Conservation (phyloP, 2,113 vertebrate species). For the Elachura formosa region DNA sequence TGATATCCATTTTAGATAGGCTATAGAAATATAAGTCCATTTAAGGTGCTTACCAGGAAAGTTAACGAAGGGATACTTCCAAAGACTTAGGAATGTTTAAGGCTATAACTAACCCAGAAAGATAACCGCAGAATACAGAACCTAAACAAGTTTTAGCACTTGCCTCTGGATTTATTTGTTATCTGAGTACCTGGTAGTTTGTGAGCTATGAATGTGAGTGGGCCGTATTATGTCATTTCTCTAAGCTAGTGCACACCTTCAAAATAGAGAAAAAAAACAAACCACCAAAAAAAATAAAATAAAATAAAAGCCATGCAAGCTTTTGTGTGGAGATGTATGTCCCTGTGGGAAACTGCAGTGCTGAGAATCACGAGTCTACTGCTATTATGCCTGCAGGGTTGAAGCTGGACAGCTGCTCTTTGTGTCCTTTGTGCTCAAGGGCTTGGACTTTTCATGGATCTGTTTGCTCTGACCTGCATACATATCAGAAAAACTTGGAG, state of each 20-base stretch:
- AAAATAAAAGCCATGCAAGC: neutral
- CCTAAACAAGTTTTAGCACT: neutral
- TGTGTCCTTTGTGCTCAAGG: constrained; percentile 20
- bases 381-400: neutral
- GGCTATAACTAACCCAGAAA: neutral
- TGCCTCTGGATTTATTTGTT: neutral
- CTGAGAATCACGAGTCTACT: neutral
- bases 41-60: neutral
- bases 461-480: constrained; percentile 15
- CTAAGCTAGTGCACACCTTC: neutral
- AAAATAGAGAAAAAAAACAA: neutral
- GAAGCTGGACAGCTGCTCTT: constrained; percentile 25
- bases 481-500: neutral
- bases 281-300: neutral
- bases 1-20: neutral
- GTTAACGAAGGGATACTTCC: neutral
- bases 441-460: neutral
- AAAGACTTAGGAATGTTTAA: neutral
- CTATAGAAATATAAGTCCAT: neutral
- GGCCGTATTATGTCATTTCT: neutral
- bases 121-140: neutral
- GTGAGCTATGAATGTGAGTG: neutral
- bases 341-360: neutral
- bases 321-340: constrained; percentile 19
- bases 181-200: neutral